Evolutionary conservation across 1,140 invertebrate genomes (phyloP).

Genomic region (Pogonomyrmex barbatus): DNA sequence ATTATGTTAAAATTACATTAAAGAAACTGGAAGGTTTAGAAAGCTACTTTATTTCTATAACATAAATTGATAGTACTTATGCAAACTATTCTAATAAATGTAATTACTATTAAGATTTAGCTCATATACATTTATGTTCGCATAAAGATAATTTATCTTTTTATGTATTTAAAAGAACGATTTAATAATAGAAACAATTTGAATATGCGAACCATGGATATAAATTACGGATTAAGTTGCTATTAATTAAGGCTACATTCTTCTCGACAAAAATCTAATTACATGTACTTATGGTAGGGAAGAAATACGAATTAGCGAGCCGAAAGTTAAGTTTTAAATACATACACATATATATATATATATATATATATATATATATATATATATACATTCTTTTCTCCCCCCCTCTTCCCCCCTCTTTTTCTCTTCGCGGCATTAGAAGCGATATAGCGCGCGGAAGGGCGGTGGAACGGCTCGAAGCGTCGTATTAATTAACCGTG

Average conservation of each 20-base stretch:
- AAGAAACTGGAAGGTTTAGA: neutral
- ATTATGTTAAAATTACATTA: too few species aligned
- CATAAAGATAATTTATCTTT: neutral
- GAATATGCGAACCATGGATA: slow-evolving; percentile 14
- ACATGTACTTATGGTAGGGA: neutral
- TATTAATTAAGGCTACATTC: slow-evolving; percentile 54
- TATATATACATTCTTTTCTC: neutral
- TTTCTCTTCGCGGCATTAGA: neutral
- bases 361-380: too few species aligned
- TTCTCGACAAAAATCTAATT: slow-evolving; percentile 51
- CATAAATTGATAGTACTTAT: neutral
- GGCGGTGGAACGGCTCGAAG: slow-evolving; percentile 48
- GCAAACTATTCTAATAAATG: neutral
- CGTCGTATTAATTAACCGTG: slow-evolving; percentile 75
- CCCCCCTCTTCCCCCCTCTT: neutral
- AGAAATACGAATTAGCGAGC: neutral
- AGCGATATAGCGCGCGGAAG: slow-evolving; percentile 51
- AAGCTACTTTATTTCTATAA: neutral
- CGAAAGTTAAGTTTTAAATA: slow-evolving; percentile 32
- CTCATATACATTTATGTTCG: neutral
- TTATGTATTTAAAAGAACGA: neutral
- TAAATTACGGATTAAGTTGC: slow-evolving; percentile 46
- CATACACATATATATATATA: neutral
- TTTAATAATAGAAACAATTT: slow-evolving; percentile 18
- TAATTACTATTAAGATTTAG: slow-evolving; percentile 9